Base-by-base conservation (phyloP, 2,888 invertebrate species). In the Adelphocoris suturalis region DNA sequence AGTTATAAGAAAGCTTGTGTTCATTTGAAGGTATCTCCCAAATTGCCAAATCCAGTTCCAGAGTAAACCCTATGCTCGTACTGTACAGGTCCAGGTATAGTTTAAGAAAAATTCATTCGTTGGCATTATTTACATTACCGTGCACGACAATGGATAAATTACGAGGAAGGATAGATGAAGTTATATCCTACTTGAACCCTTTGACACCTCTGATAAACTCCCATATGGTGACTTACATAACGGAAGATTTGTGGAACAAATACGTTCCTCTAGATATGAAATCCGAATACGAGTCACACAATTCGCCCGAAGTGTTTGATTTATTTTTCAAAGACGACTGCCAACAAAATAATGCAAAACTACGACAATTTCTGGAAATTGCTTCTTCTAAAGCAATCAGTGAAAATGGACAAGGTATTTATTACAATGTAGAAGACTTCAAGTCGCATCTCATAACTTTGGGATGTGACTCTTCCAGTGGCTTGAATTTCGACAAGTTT, bases 211-310 rank as follows among this genome's bases (percentile, higher is more conserved):
- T 97, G 47, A 95, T 95, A 0, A 96, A 97, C 93, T 96, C 96
- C 91, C 97, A 97, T 93, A 96, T 97, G 95, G 97, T 96, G 0
- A 95, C 96, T 92, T 96, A 95, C 93, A 94, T 97, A 80, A 96
- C 96, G 0, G 94, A 96, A 13, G 93, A 95, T 78, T 95, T 96
- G 89, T 97, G 96, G 96, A 93, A 94, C 0, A 94, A 92, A 5
- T 94, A 95, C 90, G 92, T 97, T 14, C 96, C 96, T 0, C 91
- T 92, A 13, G 91, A 93, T 0, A 93, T 97, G 19, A 94, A 93
- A 92, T 91, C 92, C 0, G 94, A 95, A 92, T 93, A 82, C 78
- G 88, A 52, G 76, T 57, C 37, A 12, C 57, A 75, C 76, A 52
- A 28, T 55, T 89, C 81, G 9, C 48, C 75, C 14, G 12, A 90